Evolutionary conservation across 2,888 invertebrate species (phyloP), one percentile per base, ranked within the genome.

Genomic region (Phortica magna): DNA sequence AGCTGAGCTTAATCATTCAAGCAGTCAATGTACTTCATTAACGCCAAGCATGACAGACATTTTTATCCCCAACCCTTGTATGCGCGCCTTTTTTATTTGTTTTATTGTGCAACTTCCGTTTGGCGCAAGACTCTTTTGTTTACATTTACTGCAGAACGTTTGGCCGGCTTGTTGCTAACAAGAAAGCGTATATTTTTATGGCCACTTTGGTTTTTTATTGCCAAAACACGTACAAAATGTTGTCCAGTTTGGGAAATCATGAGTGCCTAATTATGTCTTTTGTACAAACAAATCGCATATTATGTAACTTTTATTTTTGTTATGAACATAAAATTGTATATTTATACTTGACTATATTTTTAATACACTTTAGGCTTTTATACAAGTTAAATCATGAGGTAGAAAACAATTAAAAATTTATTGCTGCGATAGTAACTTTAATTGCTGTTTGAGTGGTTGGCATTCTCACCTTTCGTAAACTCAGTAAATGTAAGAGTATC

Each of bases 261-360:
- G n/a, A 68, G 17, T 43, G n/a, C 14, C 39, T 22, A 68, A 68
- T 68, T 68, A 68, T 12, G 68, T 68, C 43, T 43, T 65, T 68
- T 68, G 43, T 68, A 43, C 22, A 68, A 43, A 48, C 41, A 68
- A 61, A 61, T 61, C 19, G 61, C 17, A 42, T 41, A 17, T 67
- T 17, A 67, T 42, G 14, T 67, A 67, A 42, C 17, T 43, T 68
- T 68, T 64, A 9, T 19, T 41, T 48, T 4, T 22, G 61, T 22
- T 43, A 42, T 19, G 68, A 17, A 17, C 48, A 43, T 68, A 43
- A 68, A 68, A 17, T 68, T 68, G 17, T 68, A 68, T 42, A 31
- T 31, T 31, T 31, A 43, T 43, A 68, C 68, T 68, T 43, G 48
- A 17, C 68, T 68, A 19, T 12, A 6, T 10, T 7, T 64, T 64